Base-by-base conservation (phyloP, 2,113 vertebrate genomes). In the Tenrec ecaudatus region DNA sequence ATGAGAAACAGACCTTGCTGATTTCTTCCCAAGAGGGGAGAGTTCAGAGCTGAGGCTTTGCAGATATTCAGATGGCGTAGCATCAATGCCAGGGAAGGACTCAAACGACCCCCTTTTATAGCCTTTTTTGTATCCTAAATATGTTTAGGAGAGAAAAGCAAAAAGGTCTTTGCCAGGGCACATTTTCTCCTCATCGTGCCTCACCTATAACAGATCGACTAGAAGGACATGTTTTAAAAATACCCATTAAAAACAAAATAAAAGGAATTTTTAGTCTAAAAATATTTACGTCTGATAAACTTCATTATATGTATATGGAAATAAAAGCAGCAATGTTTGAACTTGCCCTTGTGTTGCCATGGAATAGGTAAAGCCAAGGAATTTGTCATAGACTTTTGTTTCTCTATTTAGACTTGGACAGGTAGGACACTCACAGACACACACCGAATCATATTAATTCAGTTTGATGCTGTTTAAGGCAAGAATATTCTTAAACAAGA, bases 31-130 rank as follows among this genome's bases (percentile, higher is more conserved):
- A 3, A 60, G 22, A 84, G 66, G 81, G 8, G 20, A 27, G 69
- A 86, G 58, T 69, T 94, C 81, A 94, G 90, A 92, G 81, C 36
- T 88, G 38, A 93, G 62, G 27, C 47, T 95, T 92, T 95, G 53
- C 17, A 92, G 53, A 71, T 86, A 0, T 93, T 10, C 76, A 47
- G 33, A 57, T 86, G 53, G 64, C 79, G 86, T 68, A 80, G 76
- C 36, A 93, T 33, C 68, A 88, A 40, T 82, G 85, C 88, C 40
- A 64, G 25, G n/a, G 58, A 85, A 86, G 71, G 92, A 15, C 47
- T 88, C 25, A 64, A 10, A 73, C 43, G 79, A 2, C 77, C 75
- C n/a, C 85, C 38, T 89, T 91, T 95, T 92, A 86, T 94, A 71
- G 73, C 17, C 6, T 57, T 82, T 93, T 73, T 33, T 73, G 29